Evolutionary conservation across 2,888 invertebrate genomes (phyloP), one percentile per base, ranked within the genome.

Genomic region (Clepsis dumicolana): DNA sequence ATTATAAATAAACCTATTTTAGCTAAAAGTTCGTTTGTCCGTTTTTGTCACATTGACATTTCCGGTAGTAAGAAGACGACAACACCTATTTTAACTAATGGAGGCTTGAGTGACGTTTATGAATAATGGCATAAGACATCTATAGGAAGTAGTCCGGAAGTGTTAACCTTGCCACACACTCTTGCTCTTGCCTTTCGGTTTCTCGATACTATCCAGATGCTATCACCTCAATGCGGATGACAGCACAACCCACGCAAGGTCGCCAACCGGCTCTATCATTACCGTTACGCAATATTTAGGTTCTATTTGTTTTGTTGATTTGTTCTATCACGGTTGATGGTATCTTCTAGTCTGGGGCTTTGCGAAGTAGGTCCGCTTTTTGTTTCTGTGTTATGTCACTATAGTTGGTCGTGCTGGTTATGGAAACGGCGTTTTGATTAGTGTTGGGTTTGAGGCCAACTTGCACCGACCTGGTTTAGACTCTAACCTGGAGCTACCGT

Each of bases 241-340:
- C 83, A 86, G 78, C 78, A 79, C 71, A 74, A 79, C 81, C 81
- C 59, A 73, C 69, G 77, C 87, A 90, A 90, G 91, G 91, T 88
- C 86, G 77, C 21, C 70, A 73, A 88, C 89, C 85, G 85, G 89
- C 87, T 86, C 73, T 83, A 79, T 82, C 81, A 78, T 78, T 77
- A 79, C 59, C 60, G 66, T 63, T 64, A 64, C 57, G 59, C 63
- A 68, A 64, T 27, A 27, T 56, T 29, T 29, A 53, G 32, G 59
- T 53, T 59, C 59, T 64, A 64, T 68, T 68, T 68, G 64, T 68
- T 64, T 64, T 53, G 63, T 44, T 18, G 59, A 62, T 48, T 18
- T 38, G 41, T 24, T n/a, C 41, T 67, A 63, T 53, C 52, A 41
- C 52, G 66, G 54, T 44, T 29, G 29, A 52, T 41, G 52, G 21